A percentile compares a stretch with the other conserved stretches of the same genome.
Evolutionary conservation across 2,113 vertebrate species (phyloP).

Genomic region (Xenotilapia caudafasciata): DNA sequence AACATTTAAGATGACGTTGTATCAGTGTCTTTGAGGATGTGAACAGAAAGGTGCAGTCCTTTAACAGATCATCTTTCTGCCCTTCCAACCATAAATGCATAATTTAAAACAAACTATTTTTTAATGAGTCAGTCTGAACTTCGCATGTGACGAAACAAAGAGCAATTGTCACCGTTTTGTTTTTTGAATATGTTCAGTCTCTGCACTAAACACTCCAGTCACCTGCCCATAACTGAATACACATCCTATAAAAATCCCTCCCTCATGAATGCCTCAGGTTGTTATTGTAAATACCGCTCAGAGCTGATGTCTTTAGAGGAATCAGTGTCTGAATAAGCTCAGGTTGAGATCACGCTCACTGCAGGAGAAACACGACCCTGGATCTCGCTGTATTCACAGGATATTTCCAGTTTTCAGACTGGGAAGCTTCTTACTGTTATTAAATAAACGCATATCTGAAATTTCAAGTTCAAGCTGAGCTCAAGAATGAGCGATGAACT

Average conservation of each 20-base stretch:
- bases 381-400: background rate
- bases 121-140: background rate
- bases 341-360: background rate
- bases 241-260: background rate
- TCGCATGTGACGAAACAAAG: background rate
- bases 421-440: background rate
- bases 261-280: background rate
- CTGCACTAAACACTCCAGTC: background rate
- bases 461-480: conserved; percentile 49
- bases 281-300: background rate
- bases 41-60: background rate
- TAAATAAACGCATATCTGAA: conserved; percentile 23
- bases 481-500: background rate
- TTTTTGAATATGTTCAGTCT: background rate
- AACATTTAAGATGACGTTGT: background rate
- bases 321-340: background rate
- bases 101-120: background rate
- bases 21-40: background rate
- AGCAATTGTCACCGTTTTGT: background rate
- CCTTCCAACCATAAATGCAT: background rate
- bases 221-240: background rate
- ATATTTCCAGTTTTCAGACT: background rate
- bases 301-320: background rate
- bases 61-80: background rate
- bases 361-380: background rate